Conservation (phyloP, 2,797 vertebrate genomes). For the Denticeps clupeoides region DNA sequence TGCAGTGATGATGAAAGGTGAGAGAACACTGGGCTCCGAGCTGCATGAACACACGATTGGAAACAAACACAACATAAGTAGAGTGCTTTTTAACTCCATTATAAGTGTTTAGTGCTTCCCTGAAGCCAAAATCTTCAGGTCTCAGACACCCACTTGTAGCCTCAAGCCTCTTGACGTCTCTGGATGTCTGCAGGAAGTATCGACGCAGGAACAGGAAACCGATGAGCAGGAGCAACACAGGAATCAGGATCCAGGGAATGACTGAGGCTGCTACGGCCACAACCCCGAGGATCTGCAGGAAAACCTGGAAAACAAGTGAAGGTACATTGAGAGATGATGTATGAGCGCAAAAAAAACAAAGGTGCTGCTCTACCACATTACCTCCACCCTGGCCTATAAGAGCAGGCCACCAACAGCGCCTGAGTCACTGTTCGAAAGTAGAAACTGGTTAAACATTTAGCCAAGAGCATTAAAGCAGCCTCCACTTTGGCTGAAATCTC, state of each 20-base stretch:
- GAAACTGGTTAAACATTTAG: no score
- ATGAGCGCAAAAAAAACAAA: not conserved
- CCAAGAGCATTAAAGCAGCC: no score
- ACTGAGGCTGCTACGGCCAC: constrained; percentile 66
- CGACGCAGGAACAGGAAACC: constrained; percentile 65
- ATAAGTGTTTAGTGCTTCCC: not conserved
- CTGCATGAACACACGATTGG: constrained; percentile 42
- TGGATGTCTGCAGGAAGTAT: constrained; percentile 73
- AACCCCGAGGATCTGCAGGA: constrained; percentile 65
- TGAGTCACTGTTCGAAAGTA: no score
- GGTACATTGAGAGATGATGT: no score
- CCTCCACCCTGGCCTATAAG: no score
- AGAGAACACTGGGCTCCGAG: constrained; percentile 87
- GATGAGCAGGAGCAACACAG: constrained; percentile 63
- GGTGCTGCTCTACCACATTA: no score
- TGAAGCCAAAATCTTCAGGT: not conserved
- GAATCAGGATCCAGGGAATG: constrained; percentile 73
- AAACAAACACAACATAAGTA: not conserved
- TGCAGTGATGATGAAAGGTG: constrained; percentile 87
- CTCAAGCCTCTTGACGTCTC: constrained; percentile 77
- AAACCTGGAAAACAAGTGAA: constrained; percentile 41
- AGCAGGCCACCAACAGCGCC: no score
- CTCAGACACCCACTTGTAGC: constrained; percentile 50
- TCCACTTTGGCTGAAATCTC: no score
- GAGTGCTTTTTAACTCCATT: not conserved